Evolutionary conservation across 2,888 invertebrate genomes (phyloP), one percentile per base, ranked within the genome.

Genomic region (Vesta saturnalis): DNA sequence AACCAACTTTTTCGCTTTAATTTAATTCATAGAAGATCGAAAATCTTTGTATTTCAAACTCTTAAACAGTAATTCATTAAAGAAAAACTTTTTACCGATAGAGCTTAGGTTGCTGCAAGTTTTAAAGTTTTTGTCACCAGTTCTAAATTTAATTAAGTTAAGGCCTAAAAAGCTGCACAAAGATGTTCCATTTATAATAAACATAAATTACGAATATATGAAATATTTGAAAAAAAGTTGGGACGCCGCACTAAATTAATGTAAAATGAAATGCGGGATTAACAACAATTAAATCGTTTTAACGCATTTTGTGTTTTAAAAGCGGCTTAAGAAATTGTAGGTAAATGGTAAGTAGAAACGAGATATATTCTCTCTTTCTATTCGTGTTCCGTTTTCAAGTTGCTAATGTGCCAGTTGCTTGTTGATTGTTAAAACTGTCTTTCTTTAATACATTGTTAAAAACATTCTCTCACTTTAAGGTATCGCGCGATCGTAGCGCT

Each of bases 371-470:
- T 69, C 68, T 64, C 65, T 49, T 18, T 65, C 65, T 69, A 47
- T 59, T 60, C 49, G 62, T 62, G 46, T 61, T 52, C 47, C 68
- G 59, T 47, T 68, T 64, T 64, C 60, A 49, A 54, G 35, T 57
- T 58, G 62, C 65, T 66, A 69, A 72, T 61, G 64, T 68, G 72
- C 70, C 70, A 74, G 72, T 74, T 71, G 76, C 73, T 76, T 76
- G 74, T 75, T 75, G 73, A 73, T 75, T 70, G 74, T 73, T 72
- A 56, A n/a, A 58, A 54, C 56, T 65, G 54, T 76, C 69, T 60
- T 59, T 69, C 67, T 73, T 56, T 62, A 65, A 49, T 58, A 49
- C 66, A 60, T 71, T 65, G 71, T 64, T 69, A 65, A 60, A 55
- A 47, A 19, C 55, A 49, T 39, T 43, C 59, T 43, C 60, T 49